phyloP scores from a whole-genome alignment of 2,113 vertebrate genomes.

The Actenoides lindsayi region DNA sequence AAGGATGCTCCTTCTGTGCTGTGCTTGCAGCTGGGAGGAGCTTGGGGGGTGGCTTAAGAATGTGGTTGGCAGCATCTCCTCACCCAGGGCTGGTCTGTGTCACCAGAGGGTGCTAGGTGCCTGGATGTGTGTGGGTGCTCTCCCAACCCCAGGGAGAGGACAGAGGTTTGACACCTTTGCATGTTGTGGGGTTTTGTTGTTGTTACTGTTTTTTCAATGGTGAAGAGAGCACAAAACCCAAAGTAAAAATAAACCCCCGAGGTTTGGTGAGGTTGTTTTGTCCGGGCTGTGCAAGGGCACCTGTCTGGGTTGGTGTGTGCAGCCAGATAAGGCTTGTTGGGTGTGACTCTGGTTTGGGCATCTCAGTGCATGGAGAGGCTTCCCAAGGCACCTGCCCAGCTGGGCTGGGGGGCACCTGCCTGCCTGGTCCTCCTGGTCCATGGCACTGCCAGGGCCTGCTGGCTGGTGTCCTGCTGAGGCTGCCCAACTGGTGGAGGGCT shows the following conservation, averaged over 20 bases:
- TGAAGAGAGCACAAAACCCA: neutral
- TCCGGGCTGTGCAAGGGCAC: neutral
- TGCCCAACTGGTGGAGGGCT: neutral
- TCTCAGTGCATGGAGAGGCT: neutral
- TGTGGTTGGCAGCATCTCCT: neutral
- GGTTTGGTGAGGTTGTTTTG: neutral
- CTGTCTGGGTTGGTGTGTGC: neutral
- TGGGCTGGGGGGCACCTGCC: neutral
- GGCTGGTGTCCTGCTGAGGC: neutral
- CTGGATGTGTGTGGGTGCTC: neutral
- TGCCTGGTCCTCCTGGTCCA: neutral
- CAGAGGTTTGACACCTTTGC: neutral
- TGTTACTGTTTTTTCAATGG: neutral
- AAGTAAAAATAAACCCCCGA: neutral
- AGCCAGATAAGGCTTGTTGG: accelerated
- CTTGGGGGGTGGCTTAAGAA: neutral
- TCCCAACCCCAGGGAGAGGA: neutral
- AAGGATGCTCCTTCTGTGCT: slow-evolving; percentile 7
- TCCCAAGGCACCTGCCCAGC: accelerated
- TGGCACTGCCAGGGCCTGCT: neutral
- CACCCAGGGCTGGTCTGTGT: neutral
- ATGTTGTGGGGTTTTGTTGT: neutral
- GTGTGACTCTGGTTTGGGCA: neutral
- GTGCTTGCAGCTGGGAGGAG: neutral
- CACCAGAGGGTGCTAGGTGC: neutral